These are phyloP conservation scores for Limnephilus marmoratus DNA, from an alignment of 2,888 invertebrate genomes.

Conservation along the genomic window DNA sequence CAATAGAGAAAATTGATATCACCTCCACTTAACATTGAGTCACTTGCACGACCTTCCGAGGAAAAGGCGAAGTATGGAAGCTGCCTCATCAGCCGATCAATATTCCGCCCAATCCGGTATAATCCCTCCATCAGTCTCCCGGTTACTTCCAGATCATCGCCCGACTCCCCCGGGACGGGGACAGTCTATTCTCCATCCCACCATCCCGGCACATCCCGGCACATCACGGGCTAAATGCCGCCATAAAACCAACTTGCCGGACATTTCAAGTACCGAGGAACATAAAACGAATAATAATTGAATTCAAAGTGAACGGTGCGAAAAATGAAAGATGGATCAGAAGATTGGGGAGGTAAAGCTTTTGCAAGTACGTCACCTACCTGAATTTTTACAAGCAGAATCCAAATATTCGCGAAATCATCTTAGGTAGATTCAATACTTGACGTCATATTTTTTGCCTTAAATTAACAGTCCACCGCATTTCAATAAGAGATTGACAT, in stretches of 20 bases:
- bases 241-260: slow-evolving; percentile 52
- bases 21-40: background rate
- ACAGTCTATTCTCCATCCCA: background rate
- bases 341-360: background rate
- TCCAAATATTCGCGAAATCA: background rate
- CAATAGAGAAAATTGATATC: background rate
- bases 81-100: slow-evolving; percentile 49
- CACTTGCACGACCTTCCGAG: background rate
- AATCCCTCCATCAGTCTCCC: slow-evolving; percentile 54
- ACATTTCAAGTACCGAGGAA: slow-evolving; percentile 44
- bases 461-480: no score
- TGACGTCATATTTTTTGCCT: no score
- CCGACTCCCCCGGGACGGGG: background rate
- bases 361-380: background rate
- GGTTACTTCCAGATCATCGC: slow-evolving; percentile 55
- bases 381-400: background rate
- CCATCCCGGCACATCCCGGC: background rate
- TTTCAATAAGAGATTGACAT: no score
- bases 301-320: slow-evolving; percentile 2
- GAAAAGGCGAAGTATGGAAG: slow-evolving; percentile 9
- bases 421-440: background rate
- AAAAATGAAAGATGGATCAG: background rate
- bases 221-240: background rate
- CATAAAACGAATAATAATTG: slow-evolving; percentile 11
- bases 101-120: slow-evolving; percentile 46